Percentiles rank a stretch among this genome's conserved stretches.
phyloP scores from a whole-genome alignment of 2,113 vertebrate genomes.

The Nothoprocta perdicaria region DNA sequence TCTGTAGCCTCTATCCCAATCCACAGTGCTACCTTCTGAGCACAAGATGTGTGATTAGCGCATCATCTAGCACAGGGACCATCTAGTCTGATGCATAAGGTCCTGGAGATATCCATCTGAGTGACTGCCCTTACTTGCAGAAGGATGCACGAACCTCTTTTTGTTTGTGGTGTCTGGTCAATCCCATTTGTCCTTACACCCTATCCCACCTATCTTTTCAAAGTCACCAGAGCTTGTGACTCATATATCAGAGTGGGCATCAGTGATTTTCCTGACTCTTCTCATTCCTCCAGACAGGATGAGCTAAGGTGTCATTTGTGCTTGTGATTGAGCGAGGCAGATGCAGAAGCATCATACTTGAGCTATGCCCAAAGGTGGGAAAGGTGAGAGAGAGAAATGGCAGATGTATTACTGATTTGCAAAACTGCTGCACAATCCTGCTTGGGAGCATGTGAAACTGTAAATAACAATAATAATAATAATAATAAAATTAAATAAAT shows the following conservation, averaged over 20 bases:
- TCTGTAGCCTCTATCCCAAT: not conserved
- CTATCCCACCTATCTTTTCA: not conserved
- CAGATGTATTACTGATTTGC: slow-evolving; percentile 29
- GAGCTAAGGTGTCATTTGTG: not conserved
- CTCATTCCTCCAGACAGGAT: not conserved
- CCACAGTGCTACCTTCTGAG: not conserved
- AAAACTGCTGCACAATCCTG: slow-evolving; percentile 38
- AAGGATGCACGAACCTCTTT: not conserved
- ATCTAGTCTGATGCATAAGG: not conserved
- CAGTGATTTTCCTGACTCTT: not conserved
- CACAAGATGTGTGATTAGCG: not conserved
- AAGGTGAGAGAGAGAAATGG: slow-evolving; percentile 42
- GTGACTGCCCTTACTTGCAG: not conserved
- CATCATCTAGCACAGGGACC: not conserved
- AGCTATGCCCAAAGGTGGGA: not conserved
- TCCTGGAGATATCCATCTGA: not conserved
- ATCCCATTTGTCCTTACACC: not conserved
- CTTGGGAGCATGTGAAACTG: slow-evolving; percentile 13
- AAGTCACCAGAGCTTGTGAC: not conserved
- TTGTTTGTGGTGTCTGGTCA: not conserved
- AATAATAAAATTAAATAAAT: not conserved
- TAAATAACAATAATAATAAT: not conserved
- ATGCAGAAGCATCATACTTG: not conserved
- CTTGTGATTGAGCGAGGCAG: fast-evolving
- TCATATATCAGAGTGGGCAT: not conserved